Conservation (phyloP, 1,140 invertebrate species). For the Papilio machaon region DNA sequence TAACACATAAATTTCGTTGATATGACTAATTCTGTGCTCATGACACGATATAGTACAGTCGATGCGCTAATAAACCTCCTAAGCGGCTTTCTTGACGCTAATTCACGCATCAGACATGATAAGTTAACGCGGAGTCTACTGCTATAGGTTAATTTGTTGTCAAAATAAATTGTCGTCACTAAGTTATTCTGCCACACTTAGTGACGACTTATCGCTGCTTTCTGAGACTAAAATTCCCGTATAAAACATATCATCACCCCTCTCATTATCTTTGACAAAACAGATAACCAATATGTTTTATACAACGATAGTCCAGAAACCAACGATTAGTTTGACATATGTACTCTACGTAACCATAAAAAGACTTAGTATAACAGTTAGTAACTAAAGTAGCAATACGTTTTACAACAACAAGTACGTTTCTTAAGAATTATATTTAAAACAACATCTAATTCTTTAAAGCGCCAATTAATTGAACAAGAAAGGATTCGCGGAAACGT, state of each 20-base stretch:
- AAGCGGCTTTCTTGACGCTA: slow-evolving; percentile 47
- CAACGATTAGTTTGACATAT: no score
- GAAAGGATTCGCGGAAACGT: slow-evolving; percentile 38
- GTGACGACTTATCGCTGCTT: neutral
- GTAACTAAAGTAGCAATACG: neutral
- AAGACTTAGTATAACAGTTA: no score
- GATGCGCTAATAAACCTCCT: slow-evolving; percentile 42
- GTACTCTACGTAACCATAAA: no score
- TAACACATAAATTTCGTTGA: slow-evolving; percentile 33
- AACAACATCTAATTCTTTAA: slow-evolving; percentile 13
- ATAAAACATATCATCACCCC: no score
- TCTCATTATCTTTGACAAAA: no score
- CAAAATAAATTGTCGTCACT: no score
- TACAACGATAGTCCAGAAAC: no score
- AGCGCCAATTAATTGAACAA: slow-evolving; percentile 36
- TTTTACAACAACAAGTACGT: neutral
- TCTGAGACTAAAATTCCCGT: no score
- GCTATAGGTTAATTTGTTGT: neutral
- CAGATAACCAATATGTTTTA: no score
- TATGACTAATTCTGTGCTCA: slow-evolving; percentile 35
- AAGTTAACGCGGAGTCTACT: slow-evolving; percentile 40
- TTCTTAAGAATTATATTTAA: slow-evolving; percentile 6
- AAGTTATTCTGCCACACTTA: no score
- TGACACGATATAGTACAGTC: slow-evolving; percentile 30
- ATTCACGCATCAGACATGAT: slow-evolving; percentile 52